A percentile compares a stretch with the other conserved stretches of the same genome.
phyloP scores from a whole-genome alignment of 1,140 invertebrate genomes.

The Papilio xuthus region DNA sequence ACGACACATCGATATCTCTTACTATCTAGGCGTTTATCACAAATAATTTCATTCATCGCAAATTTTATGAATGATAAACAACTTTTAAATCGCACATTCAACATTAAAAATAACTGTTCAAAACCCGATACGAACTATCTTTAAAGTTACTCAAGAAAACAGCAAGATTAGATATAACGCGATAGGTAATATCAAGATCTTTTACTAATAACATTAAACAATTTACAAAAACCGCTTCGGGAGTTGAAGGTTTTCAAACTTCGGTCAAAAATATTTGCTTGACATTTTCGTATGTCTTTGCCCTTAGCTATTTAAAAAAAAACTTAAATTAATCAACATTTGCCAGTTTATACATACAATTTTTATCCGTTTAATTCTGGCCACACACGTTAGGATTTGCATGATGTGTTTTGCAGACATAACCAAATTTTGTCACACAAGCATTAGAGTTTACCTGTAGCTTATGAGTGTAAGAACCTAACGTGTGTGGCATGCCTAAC shows the following conservation, averaged over 20 bases:
- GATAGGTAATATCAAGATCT: slow-evolving; percentile 11
- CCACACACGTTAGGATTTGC: too few species aligned
- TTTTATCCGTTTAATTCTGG: too few species aligned
- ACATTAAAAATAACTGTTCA: slow-evolving; percentile 8
- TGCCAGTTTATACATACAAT: too few species aligned
- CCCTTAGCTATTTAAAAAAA: slow-evolving; percentile 18
- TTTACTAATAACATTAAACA: slow-evolving; percentile 9
- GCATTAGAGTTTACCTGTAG: too few species aligned
- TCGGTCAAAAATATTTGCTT: not conserved
- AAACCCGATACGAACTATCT: slow-evolving; percentile 5
- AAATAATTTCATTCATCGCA: not conserved
- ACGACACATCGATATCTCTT: not conserved
- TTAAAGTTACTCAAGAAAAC: slow-evolving; percentile 17
- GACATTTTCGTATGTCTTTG: not conserved
- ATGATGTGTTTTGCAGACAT: too few species aligned
- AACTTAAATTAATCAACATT: not conserved
- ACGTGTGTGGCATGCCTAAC: not conserved
- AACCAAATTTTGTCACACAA: too few species aligned
- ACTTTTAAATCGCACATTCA: slow-evolving; percentile 1
- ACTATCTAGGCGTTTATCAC: not conserved
- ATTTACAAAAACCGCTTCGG: slow-evolving; percentile 26
- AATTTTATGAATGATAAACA: slow-evolving; percentile 15
- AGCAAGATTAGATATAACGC: not conserved
- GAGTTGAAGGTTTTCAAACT: slow-evolving; percentile 26
- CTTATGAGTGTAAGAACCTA: not conserved